Conservation (phyloP, 92 coral and sea anemone genomes). For the Isaurus tuberculatus region DNA sequence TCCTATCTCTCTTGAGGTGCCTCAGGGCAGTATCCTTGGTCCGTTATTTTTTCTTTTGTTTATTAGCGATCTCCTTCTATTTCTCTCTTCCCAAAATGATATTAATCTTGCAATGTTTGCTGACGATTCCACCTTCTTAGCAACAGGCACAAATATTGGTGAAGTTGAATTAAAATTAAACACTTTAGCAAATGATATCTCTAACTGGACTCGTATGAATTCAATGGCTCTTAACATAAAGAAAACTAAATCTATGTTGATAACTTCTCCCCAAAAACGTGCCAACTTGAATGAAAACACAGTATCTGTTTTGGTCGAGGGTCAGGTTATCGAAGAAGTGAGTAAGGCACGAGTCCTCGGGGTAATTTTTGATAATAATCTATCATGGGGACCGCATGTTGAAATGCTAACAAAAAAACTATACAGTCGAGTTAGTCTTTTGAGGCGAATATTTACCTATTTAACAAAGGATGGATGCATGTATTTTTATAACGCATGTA, state of each 20-base stretch:
- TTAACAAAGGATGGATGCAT: too few relatives aligned
- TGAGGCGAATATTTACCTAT: too few relatives aligned
- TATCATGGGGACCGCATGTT: too few relatives aligned
- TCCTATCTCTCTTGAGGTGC: conserved; percentile 56
- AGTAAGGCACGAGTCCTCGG: too few relatives aligned
- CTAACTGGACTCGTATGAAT: conserved; percentile 47
- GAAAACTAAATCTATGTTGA: conserved; percentile 48
- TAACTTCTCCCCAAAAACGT: conserved; percentile 45
- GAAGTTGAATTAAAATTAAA: conserved; percentile 35
- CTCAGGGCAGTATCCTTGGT: conserved; percentile 64
- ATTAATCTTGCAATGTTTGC: conserved; percentile 52
- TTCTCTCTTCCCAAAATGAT: conserved; percentile 23
- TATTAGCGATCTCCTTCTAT: conserved; percentile 47
- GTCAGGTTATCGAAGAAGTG: too few relatives aligned
- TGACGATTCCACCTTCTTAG: conserved; percentile 45
- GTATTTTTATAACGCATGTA: too few relatives aligned
- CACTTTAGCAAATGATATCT: conserved; percentile 40
- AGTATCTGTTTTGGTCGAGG: too few relatives aligned
- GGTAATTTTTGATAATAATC: too few relatives aligned
- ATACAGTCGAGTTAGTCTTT: too few relatives aligned
- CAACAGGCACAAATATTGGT: conserved; percentile 36
- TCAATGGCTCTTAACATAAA: conserved; percentile 35
- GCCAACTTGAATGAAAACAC: too few relatives aligned
- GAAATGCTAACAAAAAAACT: too few relatives aligned
- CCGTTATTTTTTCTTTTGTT: conserved; percentile 49